Conservation (phyloP, 2,797 vertebrate species). For the Muscicapa striata region DNA sequence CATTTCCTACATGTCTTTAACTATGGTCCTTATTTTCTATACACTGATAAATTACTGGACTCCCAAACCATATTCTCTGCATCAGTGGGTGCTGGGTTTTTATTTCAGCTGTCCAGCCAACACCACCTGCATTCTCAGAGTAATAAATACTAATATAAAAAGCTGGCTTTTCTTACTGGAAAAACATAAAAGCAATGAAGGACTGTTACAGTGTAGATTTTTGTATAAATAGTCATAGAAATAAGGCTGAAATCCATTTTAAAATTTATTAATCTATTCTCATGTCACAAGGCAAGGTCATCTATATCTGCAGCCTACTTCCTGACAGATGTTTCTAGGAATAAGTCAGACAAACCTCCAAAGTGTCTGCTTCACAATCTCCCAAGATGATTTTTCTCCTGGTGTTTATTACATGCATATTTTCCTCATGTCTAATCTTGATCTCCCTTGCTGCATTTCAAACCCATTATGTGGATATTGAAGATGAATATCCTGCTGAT, state of each 20-base stretch:
- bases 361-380: not conserved
- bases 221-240: conserved; percentile 17
- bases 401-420: not conserved
- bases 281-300: not conserved
- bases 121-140: not conserved
- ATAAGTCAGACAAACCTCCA: conserved; percentile 1
- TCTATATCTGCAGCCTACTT: not conserved
- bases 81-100: not conserved
- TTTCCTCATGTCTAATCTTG: conserved; percentile 40
- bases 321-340: conserved; percentile 48
- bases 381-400: not conserved
- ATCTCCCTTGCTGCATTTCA: conserved; percentile 23
- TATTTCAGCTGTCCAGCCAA: not conserved
- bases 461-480: not conserved
- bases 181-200: conserved; percentile 17
- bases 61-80: not conserved
- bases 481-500: not conserved
- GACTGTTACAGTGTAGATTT: not conserved
- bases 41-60: not conserved
- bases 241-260: not conserved
- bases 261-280: conserved; percentile 8
- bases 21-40: not conserved
- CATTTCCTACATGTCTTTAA: not conserved
- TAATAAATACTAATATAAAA: not conserved
- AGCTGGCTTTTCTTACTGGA: not conserved